Evolutionary conservation across 2,113 vertebrate species (phyloP).

Genomic region (Peucedramus taeniatus): DNA sequence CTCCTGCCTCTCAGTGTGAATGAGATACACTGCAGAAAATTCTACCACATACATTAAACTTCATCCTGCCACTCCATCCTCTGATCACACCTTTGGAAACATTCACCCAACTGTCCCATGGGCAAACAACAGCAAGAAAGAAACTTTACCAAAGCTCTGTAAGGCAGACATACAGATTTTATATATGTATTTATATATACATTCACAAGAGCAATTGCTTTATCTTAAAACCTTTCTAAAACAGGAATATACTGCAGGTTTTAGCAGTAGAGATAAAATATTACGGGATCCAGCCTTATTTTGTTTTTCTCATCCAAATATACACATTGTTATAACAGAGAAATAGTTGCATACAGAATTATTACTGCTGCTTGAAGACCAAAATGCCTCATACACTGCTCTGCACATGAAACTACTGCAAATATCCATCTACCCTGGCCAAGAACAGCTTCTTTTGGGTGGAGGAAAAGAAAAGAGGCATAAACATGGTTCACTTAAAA

Average conservation of each 20-base stretch:
- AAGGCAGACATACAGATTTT: constrained; percentile 17
- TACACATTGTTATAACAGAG: constrained; percentile 61
- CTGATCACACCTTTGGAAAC: neutral
- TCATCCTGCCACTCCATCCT: neutral
- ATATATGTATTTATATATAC: constrained; percentile 11
- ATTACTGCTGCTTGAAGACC: neutral
- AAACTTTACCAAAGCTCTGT: neutral
- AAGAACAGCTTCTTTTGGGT: constrained; percentile 14
- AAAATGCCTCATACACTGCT: neutral
- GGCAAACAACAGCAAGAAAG: neutral
- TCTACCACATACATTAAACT: neutral
- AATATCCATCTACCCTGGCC: neutral
- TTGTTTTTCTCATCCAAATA: constrained; percentile 64
- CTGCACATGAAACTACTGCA: neutral
- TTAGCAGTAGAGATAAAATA: constrained; percentile 63
- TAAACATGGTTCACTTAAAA: constrained; percentile 38
- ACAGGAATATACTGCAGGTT: constrained; percentile 35
- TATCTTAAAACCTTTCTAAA: constrained; percentile 39
- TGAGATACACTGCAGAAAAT: neutral
- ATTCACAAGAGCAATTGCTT: constrained; percentile 38
- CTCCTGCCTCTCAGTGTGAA: neutral
- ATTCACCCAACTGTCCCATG: neutral
- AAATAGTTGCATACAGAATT: constrained; percentile 7
- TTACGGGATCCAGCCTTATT: constrained; percentile 66
- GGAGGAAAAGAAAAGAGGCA: constrained; percentile 16